These are phyloP conservation scores for Ia io DNA, from an alignment of 2,113 vertebrate species.

Conservation along the genomic window DNA sequence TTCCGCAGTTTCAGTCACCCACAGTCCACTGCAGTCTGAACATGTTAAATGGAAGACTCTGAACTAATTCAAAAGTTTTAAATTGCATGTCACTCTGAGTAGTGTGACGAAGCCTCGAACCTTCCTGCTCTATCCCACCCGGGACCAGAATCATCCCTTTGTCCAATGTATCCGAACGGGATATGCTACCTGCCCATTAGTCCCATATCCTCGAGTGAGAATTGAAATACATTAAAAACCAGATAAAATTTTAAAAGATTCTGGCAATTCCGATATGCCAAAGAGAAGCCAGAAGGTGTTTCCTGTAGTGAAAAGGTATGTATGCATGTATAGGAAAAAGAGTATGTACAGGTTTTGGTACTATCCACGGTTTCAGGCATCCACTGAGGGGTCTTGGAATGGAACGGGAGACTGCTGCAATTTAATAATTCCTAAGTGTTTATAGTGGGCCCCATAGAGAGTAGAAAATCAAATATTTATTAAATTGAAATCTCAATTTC, in stretches of 20 bases:
- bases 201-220: not conserved
- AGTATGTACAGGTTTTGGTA: too few species aligned
- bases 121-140: not conserved
- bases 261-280: not conserved
- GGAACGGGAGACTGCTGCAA: not conserved
- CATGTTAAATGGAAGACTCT: not conserved
- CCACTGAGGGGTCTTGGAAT: not conserved
- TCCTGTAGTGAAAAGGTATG: not conserved
- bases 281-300: not conserved
- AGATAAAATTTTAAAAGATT: not conserved
- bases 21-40: not conserved
- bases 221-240: not conserved
- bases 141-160: not conserved
- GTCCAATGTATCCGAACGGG: not conserved
- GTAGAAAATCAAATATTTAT: constrained; percentile 15
- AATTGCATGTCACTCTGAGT: not conserved
- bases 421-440: constrained; percentile 42
- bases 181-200: not conserved
- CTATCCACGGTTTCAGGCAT: not conserved
- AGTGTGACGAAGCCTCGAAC: not conserved
- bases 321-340: not conserved
- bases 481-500: constrained; percentile 25
- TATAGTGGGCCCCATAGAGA: not conserved
- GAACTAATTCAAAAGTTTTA: not conserved
- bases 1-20: not conserved